phyloP scores from a whole-genome alignment of 2,888 invertebrate genomes.

The Thecophora atra region DNA sequence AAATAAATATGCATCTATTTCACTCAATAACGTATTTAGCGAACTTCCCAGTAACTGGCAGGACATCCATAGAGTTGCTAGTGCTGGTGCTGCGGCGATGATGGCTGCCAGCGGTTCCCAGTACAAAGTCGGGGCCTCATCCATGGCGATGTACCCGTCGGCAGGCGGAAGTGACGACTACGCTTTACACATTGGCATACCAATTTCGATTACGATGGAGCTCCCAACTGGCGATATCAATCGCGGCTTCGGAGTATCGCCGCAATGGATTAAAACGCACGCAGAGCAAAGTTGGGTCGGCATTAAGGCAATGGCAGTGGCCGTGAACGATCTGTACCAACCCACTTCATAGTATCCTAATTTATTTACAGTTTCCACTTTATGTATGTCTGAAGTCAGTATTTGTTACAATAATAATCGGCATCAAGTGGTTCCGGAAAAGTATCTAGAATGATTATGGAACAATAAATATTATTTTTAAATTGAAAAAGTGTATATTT shows the following conservation, averaged over 20 bases:
- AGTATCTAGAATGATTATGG: no score
- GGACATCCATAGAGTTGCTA: conserved; percentile 62
- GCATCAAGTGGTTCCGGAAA: no score
- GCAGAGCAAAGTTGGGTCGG: conserved; percentile 71
- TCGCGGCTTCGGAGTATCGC: conserved; percentile 72
- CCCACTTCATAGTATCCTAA: no score
- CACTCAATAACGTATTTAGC: no score
- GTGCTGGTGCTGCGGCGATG: conserved; percentile 63
- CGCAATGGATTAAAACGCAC: conserved; percentile 69
- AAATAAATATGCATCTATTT: no score
- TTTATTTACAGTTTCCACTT: no score
- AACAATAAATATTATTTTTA: no score
- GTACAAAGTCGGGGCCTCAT: conserved; percentile 65
- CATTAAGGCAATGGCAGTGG: conserved; percentile 62
- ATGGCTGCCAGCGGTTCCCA: conserved; percentile 55
- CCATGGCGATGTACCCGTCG: conserved; percentile 68
- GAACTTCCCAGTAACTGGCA: conserved; percentile 64
- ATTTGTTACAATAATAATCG: no score
- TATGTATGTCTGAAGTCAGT: no score
- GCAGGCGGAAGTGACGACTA: conserved; percentile 75
- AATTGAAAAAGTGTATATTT: no score
- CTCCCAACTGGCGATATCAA: conserved; percentile 69
- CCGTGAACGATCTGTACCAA: no score
- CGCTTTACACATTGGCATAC: conserved; percentile 69
- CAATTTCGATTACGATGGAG: conserved; percentile 73